Base-by-base conservation (phyloP, 2,113 vertebrate genomes). In the Lathamus discolor region DNA sequence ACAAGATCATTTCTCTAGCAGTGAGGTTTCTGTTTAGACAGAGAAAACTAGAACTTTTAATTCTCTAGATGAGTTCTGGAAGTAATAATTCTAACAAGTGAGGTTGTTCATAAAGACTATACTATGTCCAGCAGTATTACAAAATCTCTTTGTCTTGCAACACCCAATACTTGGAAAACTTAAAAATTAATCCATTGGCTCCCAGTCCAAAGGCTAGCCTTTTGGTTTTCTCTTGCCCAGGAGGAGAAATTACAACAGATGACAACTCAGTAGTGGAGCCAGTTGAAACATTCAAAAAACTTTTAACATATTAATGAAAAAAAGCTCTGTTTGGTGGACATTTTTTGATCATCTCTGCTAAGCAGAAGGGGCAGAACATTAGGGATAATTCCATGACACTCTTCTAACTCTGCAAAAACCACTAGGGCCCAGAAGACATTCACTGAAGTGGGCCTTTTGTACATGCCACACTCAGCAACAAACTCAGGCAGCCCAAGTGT, bases 21-120 rank as follows among this genome's bases (percentile, higher is more conserved):
- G 84, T 68, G 91, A 98, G 94, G 92, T 97, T 97, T 97, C 95
- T 91, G 87, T 95, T 97, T 94, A 96, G 88, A 96, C 70, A 96
- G 91, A 95, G 92, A 88, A 91, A 96, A 96, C 78, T 94, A 67
- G 48, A 96, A 82, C 88, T 96, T 95, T 93, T 96, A 93, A 91
- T 97, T 95, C 92, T 95, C 93, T 96, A 87, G 72, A 95, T 94
- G 91, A 90, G 82, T 63, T 92, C 80, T 84, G 94, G 92, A 97
- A 98, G 95, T 78, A 97, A 96, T 83, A 84, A 91, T 92, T 97
- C 88, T 93, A 97, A 93, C 95, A 97, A 97, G 96, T 90, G 73
- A 97, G 81, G 62, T 77, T 89, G 76, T 74, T 96, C 86, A 72
- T 96, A 92, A 95, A 76, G 28, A 35, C 75, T 91, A 79, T 90